Base-by-base conservation (phyloP, 1,140 invertebrate genomes). In the Aporrectodea caliginosa region DNA sequence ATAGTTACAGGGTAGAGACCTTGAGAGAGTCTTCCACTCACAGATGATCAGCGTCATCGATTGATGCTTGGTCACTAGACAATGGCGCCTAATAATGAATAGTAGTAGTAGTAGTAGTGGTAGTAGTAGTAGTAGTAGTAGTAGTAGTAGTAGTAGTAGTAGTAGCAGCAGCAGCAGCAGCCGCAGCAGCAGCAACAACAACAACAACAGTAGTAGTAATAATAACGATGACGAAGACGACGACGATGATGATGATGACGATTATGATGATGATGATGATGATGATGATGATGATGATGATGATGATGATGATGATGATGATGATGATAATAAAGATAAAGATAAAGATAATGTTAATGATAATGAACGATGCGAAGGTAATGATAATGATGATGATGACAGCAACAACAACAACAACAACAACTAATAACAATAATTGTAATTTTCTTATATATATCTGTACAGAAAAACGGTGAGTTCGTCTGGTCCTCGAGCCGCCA, bases 401-500 rank as follows among this genome's bases (percentile, higher is more conserved):
- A n/a, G n/a, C n/a, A n/a, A n/a, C n/a, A n/a, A n/a, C n/a, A n/a
- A n/a, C n/a, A n/a, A n/a, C n/a, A n/a, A n/a, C n/a, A n/a, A n/a
- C n/a, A n/a, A n/a, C n/a, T n/a, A n/a, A n/a, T n/a, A n/a, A n/a
- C n/a, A n/a, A n/a, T n/a, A n/a, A n/a, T n/a, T n/a, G n/a, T n/a
- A n/a, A n/a, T n/a, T n/a, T n/a, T n/a, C n/a, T n/a, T n/a, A n/a
- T n/a, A n/a, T n/a, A n/a, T n/a, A n/a, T n/a, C n/a, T n/a, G n/a
- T n/a, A n/a, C 43, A 58, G 43, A 78, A 87, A 85, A 85, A 85
- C 78, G 88, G 88, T 1, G 82, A 83, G 29, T 84, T 87, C 75
- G 73, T 82, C 0, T 89, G 88, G 88, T 79, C 84, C 34, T 86
- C 88, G 75, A 82, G 81, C 14, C 78, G 81, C 12, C 88, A 88